Conservation (phyloP, 2,797 vertebrate species). For the Acanthiza pusilla region DNA sequence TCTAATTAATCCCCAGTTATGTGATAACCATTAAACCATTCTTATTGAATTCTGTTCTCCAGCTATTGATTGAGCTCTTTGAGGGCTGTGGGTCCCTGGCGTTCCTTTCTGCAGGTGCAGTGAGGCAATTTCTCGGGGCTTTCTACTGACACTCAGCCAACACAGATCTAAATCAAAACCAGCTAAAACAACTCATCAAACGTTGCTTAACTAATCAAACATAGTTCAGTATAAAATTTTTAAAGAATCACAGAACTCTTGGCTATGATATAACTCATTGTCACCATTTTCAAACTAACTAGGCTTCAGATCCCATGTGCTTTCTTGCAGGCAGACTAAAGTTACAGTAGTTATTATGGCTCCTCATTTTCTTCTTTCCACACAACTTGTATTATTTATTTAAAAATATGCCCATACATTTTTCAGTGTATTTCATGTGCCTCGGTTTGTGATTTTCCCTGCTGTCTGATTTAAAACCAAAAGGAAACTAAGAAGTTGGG, state of each 20-base stretch:
- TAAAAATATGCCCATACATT: neutral
- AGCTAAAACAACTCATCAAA: too few relatives aligned
- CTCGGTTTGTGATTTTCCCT: neutral
- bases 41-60: neutral
- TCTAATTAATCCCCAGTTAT: neutral
- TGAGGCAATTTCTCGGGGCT: neutral
- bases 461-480: constrained; percentile 10
- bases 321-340: neutral
- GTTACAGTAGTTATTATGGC: neutral
- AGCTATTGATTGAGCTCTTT: neutral
- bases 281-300: neutral
- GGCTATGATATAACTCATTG: too few relatives aligned
- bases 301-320: accelerated
- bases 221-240: neutral
- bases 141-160: neutral
- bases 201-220: neutral
- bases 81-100: too few relatives aligned
- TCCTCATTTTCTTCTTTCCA: neutral
- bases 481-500: neutral
- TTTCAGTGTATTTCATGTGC: neutral
- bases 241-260: neutral
- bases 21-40: neutral
- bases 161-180: neutral
- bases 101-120: neutral
- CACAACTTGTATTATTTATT: neutral